Evolutionary conservation across 92 coral and sea anemone genomes (phyloP).

Genomic region (Actinernus sp.): DNA sequence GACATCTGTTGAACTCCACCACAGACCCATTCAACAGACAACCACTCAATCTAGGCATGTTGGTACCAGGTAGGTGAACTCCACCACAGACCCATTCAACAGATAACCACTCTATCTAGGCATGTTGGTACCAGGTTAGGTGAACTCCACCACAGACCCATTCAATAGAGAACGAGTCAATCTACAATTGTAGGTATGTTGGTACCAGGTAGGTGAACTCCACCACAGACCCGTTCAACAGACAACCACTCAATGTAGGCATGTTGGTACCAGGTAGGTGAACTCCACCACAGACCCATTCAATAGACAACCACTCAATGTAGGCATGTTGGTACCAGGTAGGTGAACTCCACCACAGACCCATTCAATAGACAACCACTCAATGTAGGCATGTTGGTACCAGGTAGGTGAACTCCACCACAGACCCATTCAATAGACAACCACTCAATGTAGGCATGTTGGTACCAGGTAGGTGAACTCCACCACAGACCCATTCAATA

Average conservation of each 20-base stretch:
- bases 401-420: conserved; percentile 96
- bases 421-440: conserved; percentile 97
- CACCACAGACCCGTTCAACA: conserved; percentile 94
- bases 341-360: conserved; percentile 92
- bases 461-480: conserved; percentile 95
- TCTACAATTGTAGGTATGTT: too few relatives aligned
- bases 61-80: conserved; percentile 94
- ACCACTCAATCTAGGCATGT: conserved; percentile 89
- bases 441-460: conserved; percentile 92
- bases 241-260: conserved; percentile 86
- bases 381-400: conserved; percentile 86
- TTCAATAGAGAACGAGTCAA: too few relatives aligned
- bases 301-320: conserved; percentile 87
- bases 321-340: conserved; percentile 97
- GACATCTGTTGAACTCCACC: conserved; percentile 94
- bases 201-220: too few relatives aligned
- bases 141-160: too few relatives aligned
- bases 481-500: conserved; percentile 96
- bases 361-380: conserved; percentile 97
- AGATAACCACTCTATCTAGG: conserved; percentile 88
- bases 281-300: conserved; percentile 99
- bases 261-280: conserved; percentile 93
- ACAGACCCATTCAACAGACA: conserved; percentile 98
- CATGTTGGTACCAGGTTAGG: conserved; percentile 92
- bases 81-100: conserved; percentile 97